These are phyloP conservation scores for Papilio dardanus DNA, from an alignment of 1,140 invertebrate genomes.

Conservation along the genomic window DNA sequence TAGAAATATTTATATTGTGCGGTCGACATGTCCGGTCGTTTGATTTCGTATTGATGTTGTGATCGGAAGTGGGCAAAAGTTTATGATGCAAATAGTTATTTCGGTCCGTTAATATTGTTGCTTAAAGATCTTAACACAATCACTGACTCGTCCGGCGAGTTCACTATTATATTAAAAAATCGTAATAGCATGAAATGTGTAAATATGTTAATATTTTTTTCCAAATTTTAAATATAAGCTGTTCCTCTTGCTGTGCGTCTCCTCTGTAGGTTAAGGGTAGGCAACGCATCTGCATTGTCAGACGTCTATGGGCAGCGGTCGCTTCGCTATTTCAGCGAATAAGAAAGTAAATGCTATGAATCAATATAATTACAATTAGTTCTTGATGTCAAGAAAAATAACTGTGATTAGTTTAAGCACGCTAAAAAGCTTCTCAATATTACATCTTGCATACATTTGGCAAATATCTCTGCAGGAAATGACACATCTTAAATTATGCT, in stretches of 20 bases:
- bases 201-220: not conserved
- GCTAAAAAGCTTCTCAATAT: not conserved
- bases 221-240: not conserved
- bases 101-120: slow-evolving; percentile 6
- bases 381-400: not conserved
- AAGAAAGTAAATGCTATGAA: not conserved
- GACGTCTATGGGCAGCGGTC: too few species aligned
- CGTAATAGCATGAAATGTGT: not conserved
- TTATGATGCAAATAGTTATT: slow-evolving; percentile 17
- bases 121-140: not conserved
- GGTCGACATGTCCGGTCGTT: slow-evolving; percentile 19
- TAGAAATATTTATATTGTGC: slow-evolving; percentile 15
- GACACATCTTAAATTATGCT: not conserved
- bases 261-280: too few species aligned
- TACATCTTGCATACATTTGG: not conserved
- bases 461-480: not conserved
- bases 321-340: too few species aligned
- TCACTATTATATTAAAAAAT: not conserved
- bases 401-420: not conserved
- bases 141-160: not conserved
- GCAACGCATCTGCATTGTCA: too few species aligned
- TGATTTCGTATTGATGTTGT: slow-evolving; percentile 17
- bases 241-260: too few species aligned
- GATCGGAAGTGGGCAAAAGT: slow-evolving; percentile 24
- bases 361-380: not conserved